phyloP scores from a whole-genome alignment of 2,113 vertebrate genomes.

The Aegotheles bennettii region DNA sequence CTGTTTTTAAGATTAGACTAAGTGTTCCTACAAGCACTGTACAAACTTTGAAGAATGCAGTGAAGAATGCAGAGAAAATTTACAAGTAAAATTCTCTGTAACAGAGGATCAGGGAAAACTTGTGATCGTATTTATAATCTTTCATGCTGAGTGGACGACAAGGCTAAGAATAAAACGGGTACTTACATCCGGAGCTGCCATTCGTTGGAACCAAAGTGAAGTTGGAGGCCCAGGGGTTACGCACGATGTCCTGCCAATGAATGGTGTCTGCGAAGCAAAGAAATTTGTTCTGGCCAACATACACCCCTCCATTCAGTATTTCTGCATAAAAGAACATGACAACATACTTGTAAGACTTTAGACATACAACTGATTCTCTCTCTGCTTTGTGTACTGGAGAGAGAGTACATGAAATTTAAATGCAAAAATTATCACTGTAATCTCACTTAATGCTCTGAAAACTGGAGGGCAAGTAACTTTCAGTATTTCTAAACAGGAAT shows the following conservation, averaged over 20 bases:
- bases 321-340: conserved; percentile 73
- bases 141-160: background rate
- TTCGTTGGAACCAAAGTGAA: conserved; percentile 92
- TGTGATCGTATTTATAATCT: background rate
- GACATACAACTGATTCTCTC: background rate
- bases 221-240: conserved; percentile 87
- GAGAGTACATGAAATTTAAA: background rate
- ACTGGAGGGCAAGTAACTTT: background rate
- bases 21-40: background rate
- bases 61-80: background rate
- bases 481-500: background rate
- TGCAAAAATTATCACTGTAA: background rate
- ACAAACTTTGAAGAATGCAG: background rate
- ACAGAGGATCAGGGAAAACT: background rate
- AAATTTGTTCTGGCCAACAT: conserved; percentile 96
- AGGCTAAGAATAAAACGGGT: background rate
- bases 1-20: background rate
- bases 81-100: background rate
- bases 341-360: background rate
- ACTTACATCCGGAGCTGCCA: conserved; percentile 93
- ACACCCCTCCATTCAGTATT: conserved; percentile 93
- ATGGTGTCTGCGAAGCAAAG: conserved; percentile 94
- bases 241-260: conserved; percentile 95
- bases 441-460: background rate
- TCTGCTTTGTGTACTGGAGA: background rate